Conservation (phyloP, 2,113 vertebrate species). For the Boulengeromyrus knoepffleri region DNA sequence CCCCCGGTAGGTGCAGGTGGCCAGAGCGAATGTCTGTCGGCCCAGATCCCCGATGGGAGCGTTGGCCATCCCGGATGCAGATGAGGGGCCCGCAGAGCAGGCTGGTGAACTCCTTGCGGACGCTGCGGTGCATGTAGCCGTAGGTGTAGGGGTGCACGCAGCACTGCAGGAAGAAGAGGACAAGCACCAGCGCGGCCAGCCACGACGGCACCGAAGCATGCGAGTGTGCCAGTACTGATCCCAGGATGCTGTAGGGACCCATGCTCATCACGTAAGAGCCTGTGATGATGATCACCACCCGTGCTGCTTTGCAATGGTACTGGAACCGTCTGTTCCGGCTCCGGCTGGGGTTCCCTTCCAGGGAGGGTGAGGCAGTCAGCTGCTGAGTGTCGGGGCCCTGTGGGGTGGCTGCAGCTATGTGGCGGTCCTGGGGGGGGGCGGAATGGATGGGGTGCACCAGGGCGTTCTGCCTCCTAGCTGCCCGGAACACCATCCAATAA, state of each 20-base stretch:
- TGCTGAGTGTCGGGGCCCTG: conserved; percentile 36
- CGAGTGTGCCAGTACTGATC: conserved; percentile 59
- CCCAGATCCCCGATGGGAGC: conserved; percentile 48
- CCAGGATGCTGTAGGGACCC: conserved; percentile 76
- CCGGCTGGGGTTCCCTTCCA: conserved; percentile 46
- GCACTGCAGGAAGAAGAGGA: conserved; percentile 81
- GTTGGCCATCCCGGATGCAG: conserved; percentile 37
- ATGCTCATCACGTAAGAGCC: conserved; percentile 77
- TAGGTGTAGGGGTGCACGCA: conserved; percentile 81
- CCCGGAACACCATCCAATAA: conserved; percentile 80
- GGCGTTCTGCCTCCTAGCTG: conserved; percentile 74
- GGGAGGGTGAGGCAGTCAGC: conserved; percentile 28
- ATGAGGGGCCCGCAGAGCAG: conserved; percentile 68
- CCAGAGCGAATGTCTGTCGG: conserved; percentile 57
- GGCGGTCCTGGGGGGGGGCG: conserved; percentile 46
- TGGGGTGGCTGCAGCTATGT: conserved; percentile 29
- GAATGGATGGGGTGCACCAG: conserved; percentile 70
- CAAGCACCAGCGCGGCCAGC: conserved; percentile 68
- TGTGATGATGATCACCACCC: conserved; percentile 79
- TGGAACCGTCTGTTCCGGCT: conserved; percentile 63
- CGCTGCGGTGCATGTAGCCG: conserved; percentile 80
- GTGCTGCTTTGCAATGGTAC: conserved; percentile 78
- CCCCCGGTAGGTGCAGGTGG: conserved; percentile 57
- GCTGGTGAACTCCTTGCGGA: conserved; percentile 65
- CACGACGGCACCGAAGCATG: conserved; percentile 63